Evolutionary conservation across 2,888 invertebrate genomes (phyloP).

Genomic region (Ganaspis brasiliensis): DNA sequence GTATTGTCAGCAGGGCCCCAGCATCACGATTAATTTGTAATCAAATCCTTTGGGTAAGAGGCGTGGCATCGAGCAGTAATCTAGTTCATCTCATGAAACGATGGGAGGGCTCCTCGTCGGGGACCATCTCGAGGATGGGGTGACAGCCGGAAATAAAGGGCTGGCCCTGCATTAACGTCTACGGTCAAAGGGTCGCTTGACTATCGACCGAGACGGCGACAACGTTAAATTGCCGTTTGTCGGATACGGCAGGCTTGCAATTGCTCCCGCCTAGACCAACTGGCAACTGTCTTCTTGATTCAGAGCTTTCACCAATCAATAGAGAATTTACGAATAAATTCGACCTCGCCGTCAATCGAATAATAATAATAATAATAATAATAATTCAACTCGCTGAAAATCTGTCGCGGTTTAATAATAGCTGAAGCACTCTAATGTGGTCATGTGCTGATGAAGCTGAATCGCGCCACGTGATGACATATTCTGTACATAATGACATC

Average conservation of each 20-base stretch:
- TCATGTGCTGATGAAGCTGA: slow-evolving; percentile 20
- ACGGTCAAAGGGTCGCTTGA: slow-evolving; percentile 54
- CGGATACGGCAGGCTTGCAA: slow-evolving; percentile 51
- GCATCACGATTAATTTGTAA: slow-evolving; percentile 73
- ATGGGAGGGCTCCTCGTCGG: slow-evolving; percentile 52
- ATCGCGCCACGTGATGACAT: slow-evolving; percentile 20
- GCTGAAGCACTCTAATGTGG: slow-evolving; percentile 29
- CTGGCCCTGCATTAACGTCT: slow-evolving; percentile 56
- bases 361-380: too few relatives aligned
- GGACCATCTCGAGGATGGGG: slow-evolving; percentile 58
- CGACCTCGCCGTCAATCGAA: too few relatives aligned
- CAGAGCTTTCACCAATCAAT: slow-evolving; percentile 1
- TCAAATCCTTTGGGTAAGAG: slow-evolving; percentile 71
- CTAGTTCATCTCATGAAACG: slow-evolving; percentile 42
- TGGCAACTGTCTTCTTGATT: slow-evolving; percentile 22
- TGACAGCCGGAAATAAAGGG: slow-evolving; percentile 59
- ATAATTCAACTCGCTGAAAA: slow-evolving; percentile 14
- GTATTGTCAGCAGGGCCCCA: slow-evolving; percentile 34
- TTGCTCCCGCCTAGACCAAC: slow-evolving; percentile 30
- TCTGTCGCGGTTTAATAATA: slow-evolving; percentile 34
- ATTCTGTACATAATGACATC: neutral
- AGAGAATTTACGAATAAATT: slow-evolving; percentile 22
- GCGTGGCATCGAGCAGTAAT: slow-evolving; percentile 62
- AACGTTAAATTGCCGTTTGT: slow-evolving; percentile 75
- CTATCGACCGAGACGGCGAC: slow-evolving; percentile 45